phyloP scores from a whole-genome alignment of 2,888 invertebrate species.

The Drosophila fungiperda region DNA sequence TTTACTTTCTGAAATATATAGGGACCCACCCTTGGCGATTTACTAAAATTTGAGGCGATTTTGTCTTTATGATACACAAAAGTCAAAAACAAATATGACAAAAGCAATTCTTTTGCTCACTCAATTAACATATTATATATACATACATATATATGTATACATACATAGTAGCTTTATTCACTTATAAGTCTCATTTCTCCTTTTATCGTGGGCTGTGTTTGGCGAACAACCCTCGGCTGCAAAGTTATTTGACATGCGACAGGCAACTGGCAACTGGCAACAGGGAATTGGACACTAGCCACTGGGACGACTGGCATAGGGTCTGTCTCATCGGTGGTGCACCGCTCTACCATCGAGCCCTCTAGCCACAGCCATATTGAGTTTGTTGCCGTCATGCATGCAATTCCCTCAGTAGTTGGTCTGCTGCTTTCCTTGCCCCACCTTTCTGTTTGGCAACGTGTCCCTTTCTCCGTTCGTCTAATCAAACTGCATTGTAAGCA shows the following conservation, averaged over 20 bases:
- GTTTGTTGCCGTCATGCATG: neutral
- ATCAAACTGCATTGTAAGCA: neutral
- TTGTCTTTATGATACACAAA: neutral
- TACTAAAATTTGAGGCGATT: neutral
- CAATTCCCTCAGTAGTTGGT: neutral
- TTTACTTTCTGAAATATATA: neutral
- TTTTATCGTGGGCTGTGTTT: constrained; percentile 16
- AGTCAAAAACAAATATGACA: neutral
- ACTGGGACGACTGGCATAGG: constrained; percentile 29
- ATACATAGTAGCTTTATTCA: constrained; percentile 7
- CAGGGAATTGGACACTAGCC: neutral
- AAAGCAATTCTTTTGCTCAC: neutral
- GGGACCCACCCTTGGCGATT: neutral
- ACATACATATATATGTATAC: neutral
- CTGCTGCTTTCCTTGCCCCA: neutral
- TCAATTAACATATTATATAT: neutral
- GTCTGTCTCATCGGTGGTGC: constrained; percentile 2
- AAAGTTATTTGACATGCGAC: constrained; percentile 72
- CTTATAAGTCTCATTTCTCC: constrained; percentile 3
- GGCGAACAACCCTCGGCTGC: constrained; percentile 43
- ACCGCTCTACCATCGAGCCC: neutral
- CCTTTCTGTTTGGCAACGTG: neutral
- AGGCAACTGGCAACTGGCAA: neutral
- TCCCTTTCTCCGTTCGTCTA: neutral
- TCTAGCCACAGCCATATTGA: neutral